Base-by-base conservation (phyloP, 2,888 invertebrate genomes). In the Gastracanthus pulcherrimus region DNA sequence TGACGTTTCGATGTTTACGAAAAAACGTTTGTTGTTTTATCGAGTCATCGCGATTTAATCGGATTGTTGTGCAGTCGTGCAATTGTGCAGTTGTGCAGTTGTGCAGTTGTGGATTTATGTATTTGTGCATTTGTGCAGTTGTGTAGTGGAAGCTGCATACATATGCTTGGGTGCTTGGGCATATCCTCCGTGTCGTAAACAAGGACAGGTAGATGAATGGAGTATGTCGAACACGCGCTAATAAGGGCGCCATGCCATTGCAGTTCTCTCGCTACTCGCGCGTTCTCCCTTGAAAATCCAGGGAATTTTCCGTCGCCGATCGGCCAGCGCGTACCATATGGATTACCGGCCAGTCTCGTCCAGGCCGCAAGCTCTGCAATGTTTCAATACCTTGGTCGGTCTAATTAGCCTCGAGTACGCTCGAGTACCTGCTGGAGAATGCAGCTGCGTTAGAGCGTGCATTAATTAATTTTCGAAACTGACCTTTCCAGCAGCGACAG, bases 391-490 rank as follows among this genome's bases (percentile, higher is more conserved):
- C 81, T 81, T 72, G 76, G 79, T 64, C 77, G 60, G 51, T 78
- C 80, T 84, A 83, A 84, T 83, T 84, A 82, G 80, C 77, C 31
- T 41, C 67, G 67, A 51, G 23, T 48, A 26, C n/a, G n/a, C n/a
- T n/a, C n/a, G n/a, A n/a, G n/a, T 7, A 60, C 64, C 78, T 60
- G 62, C 26, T 36, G 23, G 67, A 76, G 81, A 71, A 81, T 76
- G 81, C 66, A 66, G 1, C 36, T 9, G 64, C 58, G 34, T 11
- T 11, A 26, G 16, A 16, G 78, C 76, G 77, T 62, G 70, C 75
- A 81, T 83, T 85, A 85, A 85, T 85, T 85, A 85, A 83, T 85
- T 85, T 84, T 83, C 82, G 70, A 80, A 83, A 76, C 79, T 78
- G 77, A 70, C 79, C 74, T 62, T 66, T 66, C 69, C 3, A 5